Evolutionary conservation across 2,113 vertebrate genomes (phyloP), one percentile per base, ranked within the genome.

Genomic region (Syrmaticus mikado): DNA sequence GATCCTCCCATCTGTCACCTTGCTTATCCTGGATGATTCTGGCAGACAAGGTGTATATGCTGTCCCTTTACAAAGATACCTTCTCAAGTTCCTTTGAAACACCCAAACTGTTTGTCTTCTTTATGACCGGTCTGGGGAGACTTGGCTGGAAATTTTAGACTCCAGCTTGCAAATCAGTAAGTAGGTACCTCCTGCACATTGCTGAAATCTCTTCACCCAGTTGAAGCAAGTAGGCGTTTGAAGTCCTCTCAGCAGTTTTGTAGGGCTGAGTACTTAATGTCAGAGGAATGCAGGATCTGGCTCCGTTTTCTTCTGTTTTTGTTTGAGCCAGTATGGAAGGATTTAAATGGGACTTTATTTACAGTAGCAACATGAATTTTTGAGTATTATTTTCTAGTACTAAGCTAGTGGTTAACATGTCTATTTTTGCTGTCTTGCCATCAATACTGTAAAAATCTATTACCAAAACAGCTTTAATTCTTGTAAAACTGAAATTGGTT

Each of bases 361-460:
- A 94, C 57, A 67, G 67, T 83, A 96, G 90, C 68, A 90, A 90
- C 64, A 41, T 85, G 81, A 82, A 32, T 91, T 76, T 53, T 82
- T 36, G 82, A 96, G 94, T 96, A 94, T 96, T 97, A 95, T 96
- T 97, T 97, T 96, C 36, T 93, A 94, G 90, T 93, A 85, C 88
- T 88, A 94, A 97, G 96, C 92, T 96, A 97, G 85, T 30, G 53
- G 58, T 94, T 96, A 94, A 86, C 41, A 25, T 78, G 79, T 95
- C 57, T 95, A 13, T 70, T 95, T 94, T 95, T 94, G 67, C 87
- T 96, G 70, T 97, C 87, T 96, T 77, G 86, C 87, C 82, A 95
- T 93, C 83, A 93, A 89, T 95, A 94, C 79, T 97, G 96, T 97
- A 96, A 97, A 97, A 97, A 95, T 96, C 92, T 97, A 98, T 97